Evolutionary conservation across 2,888 invertebrate species (phyloP).

Genomic region (Phragmatobia fuliginosa): DNA sequence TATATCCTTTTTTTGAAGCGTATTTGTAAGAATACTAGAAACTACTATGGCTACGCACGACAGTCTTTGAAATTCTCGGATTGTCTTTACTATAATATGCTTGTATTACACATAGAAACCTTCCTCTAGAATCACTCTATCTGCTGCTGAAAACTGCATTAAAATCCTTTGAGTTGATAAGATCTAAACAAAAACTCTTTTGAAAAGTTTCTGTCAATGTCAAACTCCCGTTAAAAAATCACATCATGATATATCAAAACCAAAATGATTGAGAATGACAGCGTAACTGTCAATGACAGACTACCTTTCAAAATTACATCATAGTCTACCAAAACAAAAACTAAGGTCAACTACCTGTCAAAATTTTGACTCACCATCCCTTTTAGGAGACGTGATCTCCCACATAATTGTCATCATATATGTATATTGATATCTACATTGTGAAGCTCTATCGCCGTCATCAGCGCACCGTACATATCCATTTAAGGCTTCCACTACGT

Average conservation of each 20-base stretch:
- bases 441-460: slow-evolving; percentile 39
- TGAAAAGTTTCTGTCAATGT: neutral
- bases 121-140: too few species aligned
- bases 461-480: slow-evolving; percentile 56
- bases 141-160: too few species aligned
- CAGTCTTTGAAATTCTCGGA: too few species aligned
- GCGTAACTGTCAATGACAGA: too few species aligned
- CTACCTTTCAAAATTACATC: neutral
- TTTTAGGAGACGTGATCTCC: slow-evolving; percentile 33
- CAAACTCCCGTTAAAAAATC: neutral
- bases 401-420: slow-evolving; percentile 38
- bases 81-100: too few species aligned
- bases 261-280: too few species aligned
- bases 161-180: too few species aligned
- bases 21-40: too few species aligned
- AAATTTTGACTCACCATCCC: slow-evolving; percentile 19
- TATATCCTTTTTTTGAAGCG: neutral
- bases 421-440: slow-evolving; percentile 27
- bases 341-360: slow-evolving; percentile 21
- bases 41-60: too few species aligned
- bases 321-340: neutral
- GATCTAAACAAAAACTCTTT: too few species aligned
- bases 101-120: too few species aligned
- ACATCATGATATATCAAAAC: neutral
- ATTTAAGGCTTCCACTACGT: slow-evolving; percentile 62